Evolutionary conservation across 2,888 invertebrate genomes (phyloP).

Genomic region (Tenodera sinensis): DNA sequence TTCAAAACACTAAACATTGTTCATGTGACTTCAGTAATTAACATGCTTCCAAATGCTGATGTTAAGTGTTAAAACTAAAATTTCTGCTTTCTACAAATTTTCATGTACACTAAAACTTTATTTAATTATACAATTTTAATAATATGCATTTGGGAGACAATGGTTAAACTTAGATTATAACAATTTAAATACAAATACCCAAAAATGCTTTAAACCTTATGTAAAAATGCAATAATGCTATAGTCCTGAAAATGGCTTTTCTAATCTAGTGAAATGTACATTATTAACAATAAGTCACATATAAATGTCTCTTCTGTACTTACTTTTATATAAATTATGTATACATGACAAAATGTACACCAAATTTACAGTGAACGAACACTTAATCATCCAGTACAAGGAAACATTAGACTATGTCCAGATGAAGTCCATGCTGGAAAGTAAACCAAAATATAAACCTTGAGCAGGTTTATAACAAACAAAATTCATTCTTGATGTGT

Average conservation of each 20-base stretch:
- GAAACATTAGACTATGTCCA: neutral
- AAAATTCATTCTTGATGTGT: neutral
- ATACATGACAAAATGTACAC: neutral
- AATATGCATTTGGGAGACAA: too few relatives aligned
- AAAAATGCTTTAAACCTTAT: too few relatives aligned
- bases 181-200: too few relatives aligned
- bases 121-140: too few relatives aligned
- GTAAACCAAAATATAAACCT: neutral
- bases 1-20: neutral
- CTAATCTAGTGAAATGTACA: neutral
- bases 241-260: neutral
- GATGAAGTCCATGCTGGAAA: neutral
- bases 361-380: neutral
- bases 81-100: neutral
- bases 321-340: neutral
- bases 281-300: neutral
- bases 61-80: neutral
- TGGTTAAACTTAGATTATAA: too few relatives aligned
- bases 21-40: neutral
- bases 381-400: neutral
- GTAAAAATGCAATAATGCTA: too few relatives aligned
- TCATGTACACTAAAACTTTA: too few relatives aligned
- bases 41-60: neutral
- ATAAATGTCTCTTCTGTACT: neutral
- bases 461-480: neutral